These are phyloP conservation scores for Paramormyrops kingsleyae DNA, from an alignment of 2,113 vertebrate genomes.

Conservation along the genomic window DNA sequence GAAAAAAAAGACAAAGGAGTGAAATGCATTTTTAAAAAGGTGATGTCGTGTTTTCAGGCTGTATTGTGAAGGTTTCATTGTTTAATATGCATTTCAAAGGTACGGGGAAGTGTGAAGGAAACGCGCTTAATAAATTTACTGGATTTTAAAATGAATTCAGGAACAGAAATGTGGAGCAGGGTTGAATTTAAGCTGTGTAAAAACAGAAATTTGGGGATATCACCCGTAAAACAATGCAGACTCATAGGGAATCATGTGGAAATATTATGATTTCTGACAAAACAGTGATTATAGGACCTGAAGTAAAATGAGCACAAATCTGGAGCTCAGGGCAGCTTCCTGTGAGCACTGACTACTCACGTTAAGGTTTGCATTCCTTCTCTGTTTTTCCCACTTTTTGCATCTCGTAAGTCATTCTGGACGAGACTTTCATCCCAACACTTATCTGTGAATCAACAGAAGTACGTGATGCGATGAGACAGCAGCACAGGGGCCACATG, in stretches of 20 bases:
- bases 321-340: neutral
- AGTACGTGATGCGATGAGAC: neutral
- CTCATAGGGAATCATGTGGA: neutral
- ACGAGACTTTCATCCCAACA: neutral
- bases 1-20: constrained; percentile 53
- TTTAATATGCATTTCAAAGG: constrained; percentile 71
- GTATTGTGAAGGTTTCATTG: constrained; percentile 73
- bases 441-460: neutral
- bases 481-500: neutral
- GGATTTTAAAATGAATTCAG: constrained; percentile 61
- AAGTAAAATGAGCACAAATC: neutral
- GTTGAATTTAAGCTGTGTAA: constrained; percentile 20
- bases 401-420: neutral
- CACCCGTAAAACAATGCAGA: neutral
- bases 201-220: neutral
- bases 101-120: constrained; percentile 56
- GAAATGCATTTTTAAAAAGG: constrained; percentile 45
- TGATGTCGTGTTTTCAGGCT: constrained; percentile 57
- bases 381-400: neutral
- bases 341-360: neutral
- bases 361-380: neutral
- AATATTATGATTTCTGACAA: neutral
- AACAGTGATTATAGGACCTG: neutral
- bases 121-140: constrained; percentile 57
- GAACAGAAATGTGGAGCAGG: constrained; percentile 43